Evolutionary conservation across 2,888 invertebrate species (phyloP), one percentile per base, ranked within the genome.

Genomic region (Ypsolopha scabrella): DNA sequence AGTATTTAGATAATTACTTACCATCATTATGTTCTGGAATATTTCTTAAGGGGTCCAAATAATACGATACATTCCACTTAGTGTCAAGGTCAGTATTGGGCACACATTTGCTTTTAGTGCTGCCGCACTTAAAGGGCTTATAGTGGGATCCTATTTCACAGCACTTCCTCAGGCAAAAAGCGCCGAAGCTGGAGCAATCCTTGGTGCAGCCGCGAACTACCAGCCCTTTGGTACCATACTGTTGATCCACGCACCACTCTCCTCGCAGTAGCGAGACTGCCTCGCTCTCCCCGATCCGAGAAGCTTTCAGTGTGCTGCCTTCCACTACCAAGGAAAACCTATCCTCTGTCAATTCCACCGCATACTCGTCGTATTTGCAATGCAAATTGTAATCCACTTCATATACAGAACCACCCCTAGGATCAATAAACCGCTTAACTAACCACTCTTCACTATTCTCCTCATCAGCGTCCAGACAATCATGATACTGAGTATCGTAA

Each of bases 61-160:
- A 79, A 13, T 65, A 58, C 0, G 77, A 71, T 54, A 81, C 63
- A 47, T 80, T 64, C 51, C 78, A 80, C 1, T 71, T 57, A 7
- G 64, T 64, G n/a, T 73, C 66, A 10, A 2, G 24, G 24, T 71
- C 66, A 2, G 58, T 59, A 52, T 70, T 72, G 0, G 72, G 69
- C 6, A 70, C 67, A 60, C 87, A 87, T 10, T n/a, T 58, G 60
- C 83, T 83, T 0, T 53, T 57, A 34, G 66, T 68, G 43, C 65
- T 67, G 9, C 67, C 67, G 57, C 85, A 83, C 8, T 61, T 61
- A 10, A 64, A 57, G 6, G 74, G 70, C 54, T 60, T 68, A 54
- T 70, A 89, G 60, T 88, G 87, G 43, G 88, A 61, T 10, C 88
- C 89, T 34, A 87, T 71, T 2, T 87, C 86, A 60, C 89, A 89